Base-by-base conservation (phyloP, 92 coral and sea anemone genomes). In the Metridium senile region DNA sequence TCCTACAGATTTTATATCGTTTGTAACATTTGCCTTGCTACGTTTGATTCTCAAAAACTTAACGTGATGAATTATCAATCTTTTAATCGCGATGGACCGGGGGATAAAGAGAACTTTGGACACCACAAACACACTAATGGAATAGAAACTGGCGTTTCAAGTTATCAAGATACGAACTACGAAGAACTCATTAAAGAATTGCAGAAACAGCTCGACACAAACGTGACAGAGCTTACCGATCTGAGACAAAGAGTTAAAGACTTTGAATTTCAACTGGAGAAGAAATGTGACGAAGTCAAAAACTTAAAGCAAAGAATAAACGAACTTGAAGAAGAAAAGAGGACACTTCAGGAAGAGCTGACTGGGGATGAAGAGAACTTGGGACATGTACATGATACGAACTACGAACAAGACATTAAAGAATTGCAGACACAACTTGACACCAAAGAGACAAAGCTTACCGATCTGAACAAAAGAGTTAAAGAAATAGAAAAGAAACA, bases 261-360 rank as follows among this genome's bases (percentile, higher is more conserved):
- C 26, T 82, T 82, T 13, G 75, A 68, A 21, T 62, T 34, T 33
- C 62, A 52, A 11, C 58, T 82, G 21, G n/a, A 46, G 19, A 30
- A 26, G 20, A 68, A 72, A 61, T 70, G 75, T 67, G 78, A 39
- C 26, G 87, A 82, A 57, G 80, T 82, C 31, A 59, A 75, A 16
- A 10, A 27, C 1, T 27, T 82, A 43, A 58, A 68, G 62, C 51
- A 18, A 13, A 74, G 87, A 28, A 76, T 82, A 32, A 82, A 75
- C 19, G 68, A 33, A 53, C 62, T 82, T 21, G 87, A 82, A 51
- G 80, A 45, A 17, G 87, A 82, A 26, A 82, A 76, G 56, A 68
- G 35, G n/a, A 33, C 26, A 1, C 82, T 82, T 11, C 76, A 82
- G 58, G 86, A 82, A 1, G 81, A 82, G 64, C 27, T 82, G 32